Evolutionary conservation across 2,888 invertebrate species (phyloP).

Genomic region (Pheosia gnoma): DNA sequence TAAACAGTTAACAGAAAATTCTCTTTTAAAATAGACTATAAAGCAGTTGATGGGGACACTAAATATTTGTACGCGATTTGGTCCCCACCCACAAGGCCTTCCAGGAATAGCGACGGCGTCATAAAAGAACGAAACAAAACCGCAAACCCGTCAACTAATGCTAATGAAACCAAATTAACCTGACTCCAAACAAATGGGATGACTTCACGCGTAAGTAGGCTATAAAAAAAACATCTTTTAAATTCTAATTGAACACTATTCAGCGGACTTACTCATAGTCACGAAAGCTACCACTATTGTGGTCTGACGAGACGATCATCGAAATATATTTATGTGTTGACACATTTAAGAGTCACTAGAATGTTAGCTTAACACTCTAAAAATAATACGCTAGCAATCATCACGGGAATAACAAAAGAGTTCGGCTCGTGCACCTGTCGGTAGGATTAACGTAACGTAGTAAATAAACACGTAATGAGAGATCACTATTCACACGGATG

Average conservation of each 20-base stretch:
- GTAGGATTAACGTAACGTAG: constrained; percentile 16
- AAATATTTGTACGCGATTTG: constrained; percentile 58
- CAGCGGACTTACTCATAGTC: constrained; percentile 14
- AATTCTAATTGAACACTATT: constrained; percentile 26
- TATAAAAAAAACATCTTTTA: constrained; percentile 21
- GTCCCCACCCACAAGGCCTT: constrained; percentile 66
- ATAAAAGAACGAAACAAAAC: constrained; percentile 66
- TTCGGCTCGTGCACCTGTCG: constrained; percentile 31
- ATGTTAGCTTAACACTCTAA: constrained; percentile 55
- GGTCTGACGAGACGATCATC: constrained; percentile 28
- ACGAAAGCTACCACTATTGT: constrained; percentile 23
- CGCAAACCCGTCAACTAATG: constrained; percentile 59
- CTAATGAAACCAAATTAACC: constrained; percentile 67
- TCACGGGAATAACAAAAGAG: constrained; percentile 54
- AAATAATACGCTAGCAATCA: constrained; percentile 63
- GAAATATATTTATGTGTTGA: constrained; percentile 49
- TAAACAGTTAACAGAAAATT: constrained; percentile 41
- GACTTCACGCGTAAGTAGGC: constrained; percentile 41
- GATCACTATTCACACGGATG: constrained; percentile 40
- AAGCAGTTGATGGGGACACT: constrained; percentile 61
- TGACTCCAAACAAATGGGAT: constrained; percentile 52
- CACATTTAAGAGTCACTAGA: constrained; percentile 49
- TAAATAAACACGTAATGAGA: constrained; percentile 52
- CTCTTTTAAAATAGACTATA: constrained; percentile 50
- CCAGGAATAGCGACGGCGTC: constrained; percentile 68